A percentile compares a stretch with the other conserved stretches of the same genome.
Conservation (phyloP, 2,797 vertebrate genomes). For the Austrolebias charrua region DNA sequence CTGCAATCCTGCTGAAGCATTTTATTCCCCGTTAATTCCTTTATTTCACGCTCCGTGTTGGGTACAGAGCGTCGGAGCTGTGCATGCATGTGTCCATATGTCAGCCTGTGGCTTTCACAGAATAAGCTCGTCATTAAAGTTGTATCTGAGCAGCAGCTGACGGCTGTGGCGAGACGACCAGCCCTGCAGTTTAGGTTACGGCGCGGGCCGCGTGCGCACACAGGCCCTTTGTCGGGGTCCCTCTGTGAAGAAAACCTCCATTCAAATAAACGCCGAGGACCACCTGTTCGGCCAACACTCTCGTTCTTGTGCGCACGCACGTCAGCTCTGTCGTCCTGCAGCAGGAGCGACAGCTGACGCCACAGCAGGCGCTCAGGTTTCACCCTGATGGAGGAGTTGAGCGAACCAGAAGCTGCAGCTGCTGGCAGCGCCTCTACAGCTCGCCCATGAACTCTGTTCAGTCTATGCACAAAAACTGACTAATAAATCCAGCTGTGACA, state of each 20-base stretch:
- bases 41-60: not conserved
- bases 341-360: constrained; percentile 79
- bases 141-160: constrained; percentile 61
- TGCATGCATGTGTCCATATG: constrained; percentile 33
- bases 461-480: not conserved
- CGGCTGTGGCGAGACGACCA: constrained; percentile 41
- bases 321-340: constrained; percentile 58
- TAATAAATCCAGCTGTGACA: not conserved
- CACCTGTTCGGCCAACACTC: constrained; percentile 79
- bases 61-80: not conserved
- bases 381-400: constrained; percentile 41
- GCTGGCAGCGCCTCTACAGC: not conserved
- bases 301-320: constrained; percentile 45
- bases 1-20: not conserved
- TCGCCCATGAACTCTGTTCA: not conserved
- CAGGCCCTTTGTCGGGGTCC: constrained; percentile 75
- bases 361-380: constrained; percentile 69
- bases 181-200: constrained; percentile 75
- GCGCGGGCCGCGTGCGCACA: constrained; percentile 57
- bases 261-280: constrained; percentile 76
- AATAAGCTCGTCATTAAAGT: constrained; percentile 52
- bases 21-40: not conserved
- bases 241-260: constrained; percentile 75
- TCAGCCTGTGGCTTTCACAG: constrained; percentile 27
- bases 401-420: constrained; percentile 11